Evolutionary conservation across 2,113 vertebrate species (phyloP), one percentile per base, ranked within the genome.

Genomic region (Trematomus loennbergii): DNA sequence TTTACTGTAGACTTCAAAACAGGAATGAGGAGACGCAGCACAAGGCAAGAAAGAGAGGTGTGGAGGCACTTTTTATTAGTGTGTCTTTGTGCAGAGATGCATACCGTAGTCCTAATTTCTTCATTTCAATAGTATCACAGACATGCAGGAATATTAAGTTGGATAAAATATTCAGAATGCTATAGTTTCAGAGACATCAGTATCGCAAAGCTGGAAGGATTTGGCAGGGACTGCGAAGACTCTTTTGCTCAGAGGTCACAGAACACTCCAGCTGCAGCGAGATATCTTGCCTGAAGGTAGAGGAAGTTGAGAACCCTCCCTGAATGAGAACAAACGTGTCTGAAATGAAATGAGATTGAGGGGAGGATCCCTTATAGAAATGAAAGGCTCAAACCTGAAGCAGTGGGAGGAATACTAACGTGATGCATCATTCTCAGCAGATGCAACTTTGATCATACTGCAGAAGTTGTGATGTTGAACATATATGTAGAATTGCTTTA

Each of bases 1-100:
- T 25, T 81, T 79, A 76, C 83, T 75, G 73, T 90, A 85, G 89
- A 93, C 84, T 78, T 91, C 78, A 89, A 84, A 91, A 85, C 58
- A 5, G 29, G 64, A 71, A 50, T 10, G 46, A 72, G 55, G 60
- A 57, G 57, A 68, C 15, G n/a, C n/a, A 73, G 50, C 59, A 59
- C 17, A 72, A 62, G 62, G 22, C 9, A 54, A 20, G 62, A 77
- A 53, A 78, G 63, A 25, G 43, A 69, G 55, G 0, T 16, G 1
- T 16, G 20, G 15, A 67, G 11, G 4, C 18, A 46, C n/a, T n/a
- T n/a, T n/a, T n/a, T 4, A 66, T 66, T 54, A 25, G 40, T 77
- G 20, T 22, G 46, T 18, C 16, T 36, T 20, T 55, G 3, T 25
- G 45, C 9, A 33, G 22, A 67, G 16, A 48, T 63, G 55, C 46